Conservation (phyloP, 2,113 vertebrate genomes). For the Pseudonaja textilis region DNA sequence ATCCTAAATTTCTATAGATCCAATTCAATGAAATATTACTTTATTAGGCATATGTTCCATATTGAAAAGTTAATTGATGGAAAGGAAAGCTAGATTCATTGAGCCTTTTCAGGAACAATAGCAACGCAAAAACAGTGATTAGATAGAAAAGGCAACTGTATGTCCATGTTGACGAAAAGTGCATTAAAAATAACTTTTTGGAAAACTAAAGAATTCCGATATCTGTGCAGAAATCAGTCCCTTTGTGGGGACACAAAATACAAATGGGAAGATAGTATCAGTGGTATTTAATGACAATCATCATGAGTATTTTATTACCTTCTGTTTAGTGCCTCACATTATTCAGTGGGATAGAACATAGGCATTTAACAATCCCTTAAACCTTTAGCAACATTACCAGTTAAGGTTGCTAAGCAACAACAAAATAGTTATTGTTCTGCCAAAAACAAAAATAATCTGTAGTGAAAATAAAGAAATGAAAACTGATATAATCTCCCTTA, state of each 20-base stretch:
- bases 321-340: not conserved
- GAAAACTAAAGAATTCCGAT: not conserved
- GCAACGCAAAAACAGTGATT: not conserved
- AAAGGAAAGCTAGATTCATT: not conserved
- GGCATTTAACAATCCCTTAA: not conserved
- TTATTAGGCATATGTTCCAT: not conserved
- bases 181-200: not conserved
- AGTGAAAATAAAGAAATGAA: conserved; percentile 34
- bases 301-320: conserved; percentile 37
- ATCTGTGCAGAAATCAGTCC: not conserved
- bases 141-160: not conserved
- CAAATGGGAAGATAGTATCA: not conserved
- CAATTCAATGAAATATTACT: not conserved
- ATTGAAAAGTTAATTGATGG: not conserved
- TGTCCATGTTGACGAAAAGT: not conserved
- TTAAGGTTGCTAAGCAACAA: conserved; percentile 49
- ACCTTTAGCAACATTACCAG: conserved; percentile 20
- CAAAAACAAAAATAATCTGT: not conserved
- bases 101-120: not conserved
- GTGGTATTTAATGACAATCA: conserved; percentile 17
- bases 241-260: not conserved
- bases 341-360: not conserved
- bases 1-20: not conserved
- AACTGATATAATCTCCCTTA: not conserved
- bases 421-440: conserved; percentile 36